These are phyloP conservation scores for Petrocephalus microphthalmus DNA, from an alignment of 2,113 vertebrate species.

Conservation along the genomic window DNA sequence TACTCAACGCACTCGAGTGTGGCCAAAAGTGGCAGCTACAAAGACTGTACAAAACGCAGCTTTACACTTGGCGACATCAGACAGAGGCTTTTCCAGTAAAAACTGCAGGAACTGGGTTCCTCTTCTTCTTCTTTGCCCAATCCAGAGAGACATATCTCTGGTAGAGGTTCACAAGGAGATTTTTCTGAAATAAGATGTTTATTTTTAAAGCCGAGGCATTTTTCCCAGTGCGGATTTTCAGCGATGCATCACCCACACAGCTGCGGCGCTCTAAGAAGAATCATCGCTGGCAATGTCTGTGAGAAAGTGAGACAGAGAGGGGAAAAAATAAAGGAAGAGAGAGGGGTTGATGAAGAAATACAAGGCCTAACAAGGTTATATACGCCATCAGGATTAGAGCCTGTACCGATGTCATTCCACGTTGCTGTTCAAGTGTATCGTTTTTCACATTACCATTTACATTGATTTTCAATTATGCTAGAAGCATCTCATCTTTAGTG, in stretches of 20 bases:
- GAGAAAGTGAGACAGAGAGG: background rate
- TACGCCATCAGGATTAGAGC: background rate
- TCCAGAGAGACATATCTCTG: constrained; percentile 3
- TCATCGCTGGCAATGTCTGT: background rate
- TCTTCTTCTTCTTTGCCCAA: background rate
- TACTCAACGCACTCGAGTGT: background rate
- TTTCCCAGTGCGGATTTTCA: constrained; percentile 13
- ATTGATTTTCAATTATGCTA: constrained; percentile 11
- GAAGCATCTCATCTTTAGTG: background rate
- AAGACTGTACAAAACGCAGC: background rate
- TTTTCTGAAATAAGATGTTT: constrained; percentile 9
- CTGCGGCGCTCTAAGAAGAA: background rate
- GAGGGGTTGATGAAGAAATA: constrained; percentile 1
- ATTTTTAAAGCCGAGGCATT: constrained; percentile 9
- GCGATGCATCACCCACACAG: background rate
- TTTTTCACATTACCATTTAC: background rate
- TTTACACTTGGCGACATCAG: background rate
- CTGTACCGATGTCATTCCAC: background rate
- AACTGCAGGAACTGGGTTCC: background rate
- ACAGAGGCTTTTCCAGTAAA: background rate
- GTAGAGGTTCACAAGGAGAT: background rate
- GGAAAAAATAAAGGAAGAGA: constrained; percentile 7
- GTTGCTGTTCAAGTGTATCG: background rate
- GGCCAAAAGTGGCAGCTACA: background rate
- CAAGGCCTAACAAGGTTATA: background rate